phyloP scores from a whole-genome alignment of 2,888 invertebrate species.

The Melanophora roralis region DNA sequence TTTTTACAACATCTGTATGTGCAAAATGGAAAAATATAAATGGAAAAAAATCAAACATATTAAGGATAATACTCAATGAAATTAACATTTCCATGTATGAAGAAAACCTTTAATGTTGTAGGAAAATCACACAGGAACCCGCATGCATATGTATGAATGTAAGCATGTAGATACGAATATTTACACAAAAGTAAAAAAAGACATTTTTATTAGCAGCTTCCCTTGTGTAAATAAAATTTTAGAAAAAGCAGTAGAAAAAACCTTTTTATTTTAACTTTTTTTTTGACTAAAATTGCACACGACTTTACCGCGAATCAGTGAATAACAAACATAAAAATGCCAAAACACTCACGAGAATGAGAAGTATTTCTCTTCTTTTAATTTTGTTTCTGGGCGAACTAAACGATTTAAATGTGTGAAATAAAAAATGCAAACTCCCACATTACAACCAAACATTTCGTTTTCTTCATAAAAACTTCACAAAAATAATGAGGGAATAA shows the following conservation, averaged over 20 bases:
- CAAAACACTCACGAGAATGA: neutral
- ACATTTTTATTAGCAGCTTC: conserved; percentile 46
- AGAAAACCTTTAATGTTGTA: conserved; percentile 2
- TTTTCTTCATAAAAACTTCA: too few species aligned
- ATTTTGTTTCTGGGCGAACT: neutral
- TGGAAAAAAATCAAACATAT: conserved; percentile 36
- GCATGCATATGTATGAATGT: conserved; percentile 5
- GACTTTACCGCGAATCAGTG: conserved; percentile 16
- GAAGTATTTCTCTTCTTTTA: neutral
- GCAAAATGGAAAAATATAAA: neutral
- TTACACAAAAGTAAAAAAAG: conserved; percentile 33
- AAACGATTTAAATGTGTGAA: conserved; percentile 31
- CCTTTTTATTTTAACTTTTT: conserved; percentile 23
- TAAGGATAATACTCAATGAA: conserved; percentile 56
- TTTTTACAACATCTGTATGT: conserved; percentile 16
- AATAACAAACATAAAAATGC: neutral
- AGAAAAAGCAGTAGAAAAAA: conserved; percentile 3
- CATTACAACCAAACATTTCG: neutral
- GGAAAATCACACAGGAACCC: neutral
- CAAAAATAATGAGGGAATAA: too few species aligned
- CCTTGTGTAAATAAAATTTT: conserved; percentile 5
- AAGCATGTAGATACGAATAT: too few species aligned
- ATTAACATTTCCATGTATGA: conserved; percentile 38
- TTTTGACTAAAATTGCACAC: conserved; percentile 28
- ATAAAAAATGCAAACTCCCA: conserved; percentile 34